These are phyloP conservation scores for Danio tinwini DNA, from an alignment of 2,797 vertebrate genomes.

Conservation along the genomic window DNA sequence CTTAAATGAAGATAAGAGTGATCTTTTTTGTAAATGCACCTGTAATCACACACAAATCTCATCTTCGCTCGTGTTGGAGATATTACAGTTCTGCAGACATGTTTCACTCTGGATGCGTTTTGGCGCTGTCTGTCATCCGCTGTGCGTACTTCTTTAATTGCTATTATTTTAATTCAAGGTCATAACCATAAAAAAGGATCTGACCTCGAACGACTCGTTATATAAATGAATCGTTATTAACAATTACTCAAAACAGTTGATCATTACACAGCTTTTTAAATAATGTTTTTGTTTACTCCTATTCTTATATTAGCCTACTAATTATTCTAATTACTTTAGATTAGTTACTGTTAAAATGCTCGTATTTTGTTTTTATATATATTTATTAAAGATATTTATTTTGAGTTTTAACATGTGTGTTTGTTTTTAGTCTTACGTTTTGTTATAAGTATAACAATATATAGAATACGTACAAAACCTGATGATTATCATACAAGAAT, in stretches of 20 bases:
- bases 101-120: not conserved
- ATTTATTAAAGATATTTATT: too few relatives aligned
- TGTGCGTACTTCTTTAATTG: not conserved
- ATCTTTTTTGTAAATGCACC: slow-evolving; percentile 24
- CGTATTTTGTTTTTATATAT: too few relatives aligned
- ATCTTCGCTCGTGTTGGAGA: slow-evolving; percentile 8
- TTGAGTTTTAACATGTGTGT: too few relatives aligned
- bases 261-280: too few relatives aligned
- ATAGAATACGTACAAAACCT: not conserved
- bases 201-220: not conserved
- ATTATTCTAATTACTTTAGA: too few relatives aligned
- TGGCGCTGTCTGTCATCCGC: not conserved
- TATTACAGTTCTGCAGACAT: slow-evolving; percentile 1
- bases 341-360: too few relatives aligned
- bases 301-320: not conserved
- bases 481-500: not conserved
- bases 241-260: not conserved
- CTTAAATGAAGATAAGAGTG: slow-evolving; percentile 35
- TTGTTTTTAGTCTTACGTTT: too few relatives aligned
- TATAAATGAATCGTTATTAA: not conserved
- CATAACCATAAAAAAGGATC: not conserved
- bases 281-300: not conserved
- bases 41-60: not conserved
- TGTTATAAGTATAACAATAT: too few relatives aligned
- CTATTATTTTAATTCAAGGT: not conserved